Evolutionary conservation across 2,113 vertebrate genomes (phyloP).

Genomic region (Festucalex cinctus): DNA sequence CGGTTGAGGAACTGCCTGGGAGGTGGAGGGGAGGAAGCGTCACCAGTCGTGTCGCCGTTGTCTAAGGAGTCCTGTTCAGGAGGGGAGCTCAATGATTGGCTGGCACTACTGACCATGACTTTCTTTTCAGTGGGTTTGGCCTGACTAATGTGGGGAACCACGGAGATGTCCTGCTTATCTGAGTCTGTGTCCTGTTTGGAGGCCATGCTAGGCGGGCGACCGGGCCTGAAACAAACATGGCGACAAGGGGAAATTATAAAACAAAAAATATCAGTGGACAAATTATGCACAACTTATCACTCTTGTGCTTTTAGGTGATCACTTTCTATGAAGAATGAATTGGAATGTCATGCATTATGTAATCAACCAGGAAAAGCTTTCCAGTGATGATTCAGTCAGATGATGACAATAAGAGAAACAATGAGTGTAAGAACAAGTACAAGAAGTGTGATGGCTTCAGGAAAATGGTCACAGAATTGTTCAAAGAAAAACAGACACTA

Average conservation of each 20-base stretch:
- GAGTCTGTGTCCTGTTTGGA: constrained; percentile 93
- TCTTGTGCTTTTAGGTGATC: constrained; percentile 4
- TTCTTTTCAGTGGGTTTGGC: constrained; percentile 84
- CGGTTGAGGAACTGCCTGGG: constrained; percentile 85
- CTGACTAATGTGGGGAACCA: constrained; percentile 76
- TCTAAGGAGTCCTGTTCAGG: constrained; percentile 76
- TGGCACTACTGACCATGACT: constrained; percentile 73
- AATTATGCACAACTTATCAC: constrained; percentile 2
- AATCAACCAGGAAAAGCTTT: constrained; percentile 11
- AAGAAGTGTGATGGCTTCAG: neutral
- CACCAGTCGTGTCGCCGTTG: constrained; percentile 71
- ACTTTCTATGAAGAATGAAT: neutral
- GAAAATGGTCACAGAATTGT: neutral
- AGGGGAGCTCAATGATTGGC: constrained; percentile 82
- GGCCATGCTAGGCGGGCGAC: constrained; percentile 90
- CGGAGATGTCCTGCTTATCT: constrained; percentile 84
- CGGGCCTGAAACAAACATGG: constrained; percentile 73
- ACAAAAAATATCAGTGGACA: neutral
- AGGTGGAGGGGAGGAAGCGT: constrained; percentile 61
- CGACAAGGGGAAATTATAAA: constrained; percentile 9
- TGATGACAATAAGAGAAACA: neutral
- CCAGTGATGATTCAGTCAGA: constrained; percentile 3
- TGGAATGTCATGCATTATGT: neutral
- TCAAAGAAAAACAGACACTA: constrained; percentile 4
- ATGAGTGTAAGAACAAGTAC: neutral